These are phyloP conservation scores for Ophion costatus DNA, from an alignment of 2,888 invertebrate genomes.

Conservation along the genomic window DNA sequence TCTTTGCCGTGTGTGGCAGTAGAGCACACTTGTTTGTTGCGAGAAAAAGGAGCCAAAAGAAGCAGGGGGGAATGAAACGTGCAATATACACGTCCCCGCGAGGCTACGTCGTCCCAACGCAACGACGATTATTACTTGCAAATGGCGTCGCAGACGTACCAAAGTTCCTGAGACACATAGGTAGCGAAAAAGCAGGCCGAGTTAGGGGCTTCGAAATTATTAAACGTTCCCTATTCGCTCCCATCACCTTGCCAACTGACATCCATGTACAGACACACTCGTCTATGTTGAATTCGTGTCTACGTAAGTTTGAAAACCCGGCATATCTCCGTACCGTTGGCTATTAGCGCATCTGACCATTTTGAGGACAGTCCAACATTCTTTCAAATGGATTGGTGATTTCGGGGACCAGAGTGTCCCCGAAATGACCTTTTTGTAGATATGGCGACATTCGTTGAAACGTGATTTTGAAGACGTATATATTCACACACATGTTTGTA, in stretches of 20 bases:
- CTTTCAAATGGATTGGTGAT: too few species aligned
- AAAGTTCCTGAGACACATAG: conserved; percentile 15
- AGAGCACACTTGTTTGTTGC: conserved; percentile 16
- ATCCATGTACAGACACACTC: conserved; percentile 14
- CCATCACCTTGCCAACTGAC: conserved; percentile 55
- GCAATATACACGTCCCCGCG: conserved; percentile 7
- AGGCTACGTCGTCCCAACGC: conserved; percentile 30
- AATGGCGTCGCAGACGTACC: conserved; percentile 38
- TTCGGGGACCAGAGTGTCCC: background rate
- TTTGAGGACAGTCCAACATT: too few species aligned
- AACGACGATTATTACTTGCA: conserved; percentile 45
- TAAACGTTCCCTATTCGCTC: conserved; percentile 52
- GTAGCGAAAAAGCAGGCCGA: conserved; percentile 50
- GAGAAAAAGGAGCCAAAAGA: background rate
- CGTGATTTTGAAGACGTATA: too few species aligned
- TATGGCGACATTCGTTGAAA: background rate
- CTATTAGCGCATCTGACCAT: too few species aligned
- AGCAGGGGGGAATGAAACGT: background rate
- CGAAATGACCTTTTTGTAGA: background rate
- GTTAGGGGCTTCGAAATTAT: conserved; percentile 59
- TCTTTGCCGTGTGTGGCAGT: background rate
- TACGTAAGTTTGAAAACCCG: background rate
- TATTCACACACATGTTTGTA: background rate
- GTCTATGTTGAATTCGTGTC: background rate
- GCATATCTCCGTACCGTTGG: background rate